Evolutionary conservation across 2,113 vertebrate genomes (phyloP), one percentile per base, ranked within the genome.

Genomic region (Ibidorhyncha struthersii): DNA sequence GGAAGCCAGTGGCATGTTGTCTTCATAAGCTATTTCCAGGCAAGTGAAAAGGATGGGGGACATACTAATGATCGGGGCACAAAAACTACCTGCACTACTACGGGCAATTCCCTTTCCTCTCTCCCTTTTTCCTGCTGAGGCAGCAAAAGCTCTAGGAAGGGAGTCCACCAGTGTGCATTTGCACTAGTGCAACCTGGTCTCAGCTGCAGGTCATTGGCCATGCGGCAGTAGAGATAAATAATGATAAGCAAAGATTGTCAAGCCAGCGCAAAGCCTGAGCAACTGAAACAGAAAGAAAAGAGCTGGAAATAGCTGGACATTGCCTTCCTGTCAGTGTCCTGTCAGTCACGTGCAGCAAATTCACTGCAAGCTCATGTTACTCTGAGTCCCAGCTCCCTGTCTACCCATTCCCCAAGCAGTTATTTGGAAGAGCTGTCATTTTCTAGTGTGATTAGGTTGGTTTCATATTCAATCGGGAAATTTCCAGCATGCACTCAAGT

Each of bases 201-300:
- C 30, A 14, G 43, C 53, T 1, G 1, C 0, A 0, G 87, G 36
- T 36, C 81, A 3, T 5, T 19, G 43, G 61, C 78, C 87, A 3
- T 2, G 14, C 0, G 2, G 67, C n/a, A 12, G 20, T 16, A 14
- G 30, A 43, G 74, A 41, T 62, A 47, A 53, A 21, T 1, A 30
- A 10, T 0, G 8, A 50, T 53, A 41, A 77, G 40, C 26, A 38
- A 79, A 8, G 56, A 23, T 52, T 20, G 58, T 30, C 49, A 32
- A 18, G 45, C 10, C 41, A 38, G 26, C 1, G 2, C 19, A 56
- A 61, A 80, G 71, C 55, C 79, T 36, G 63, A 89, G 50, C 32
- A 78, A 93, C 73, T 65, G 91, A 94, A 94, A 96, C 32, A 93
- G 93, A 95, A 96, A 95, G 95, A 91, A 66, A 73, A 94, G 72